A percentile compares a stretch with the other conserved stretches of the same genome.
Conservation (phyloP, 2,113 vertebrate species). For the Chloropsis hardwickii region DNA sequence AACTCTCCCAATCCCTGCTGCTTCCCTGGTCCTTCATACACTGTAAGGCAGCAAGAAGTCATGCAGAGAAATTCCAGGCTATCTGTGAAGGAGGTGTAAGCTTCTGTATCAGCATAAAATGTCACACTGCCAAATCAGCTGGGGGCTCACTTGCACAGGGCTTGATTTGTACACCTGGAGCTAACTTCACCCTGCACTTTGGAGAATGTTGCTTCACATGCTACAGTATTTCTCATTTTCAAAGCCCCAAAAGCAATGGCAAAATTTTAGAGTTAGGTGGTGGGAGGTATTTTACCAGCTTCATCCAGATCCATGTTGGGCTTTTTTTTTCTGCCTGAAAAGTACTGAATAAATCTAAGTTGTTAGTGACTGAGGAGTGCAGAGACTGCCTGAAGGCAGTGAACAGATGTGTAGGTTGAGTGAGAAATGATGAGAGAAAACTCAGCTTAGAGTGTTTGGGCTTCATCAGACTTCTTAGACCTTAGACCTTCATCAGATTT, state of each 20-base stretch:
- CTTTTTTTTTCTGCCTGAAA: background rate
- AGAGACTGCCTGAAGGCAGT: slow-evolving; percentile 27
- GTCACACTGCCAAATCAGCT: background rate
- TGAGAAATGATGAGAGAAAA: slow-evolving; percentile 35
- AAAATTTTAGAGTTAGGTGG: background rate
- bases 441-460: background rate
- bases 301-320: background rate
- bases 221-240: background rate
- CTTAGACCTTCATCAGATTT: too few species aligned
- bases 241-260: background rate
- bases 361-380: slow-evolving; percentile 9
- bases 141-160: background rate
- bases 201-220: background rate
- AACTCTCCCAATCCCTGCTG: background rate
- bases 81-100: background rate
- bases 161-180: background rate
- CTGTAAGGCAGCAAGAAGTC: background rate
- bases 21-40: background rate
- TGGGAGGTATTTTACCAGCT: background rate
- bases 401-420: slow-evolving; percentile 47
- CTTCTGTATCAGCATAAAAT: background rate
- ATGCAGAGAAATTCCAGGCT: background rate
- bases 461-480: slow-evolving; percentile 12
- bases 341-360: slow-evolving; percentile 32
- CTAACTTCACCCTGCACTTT: background rate